phyloP scores from a whole-genome alignment of 2,797 vertebrate genomes.

The Leptatherina wallacei region DNA sequence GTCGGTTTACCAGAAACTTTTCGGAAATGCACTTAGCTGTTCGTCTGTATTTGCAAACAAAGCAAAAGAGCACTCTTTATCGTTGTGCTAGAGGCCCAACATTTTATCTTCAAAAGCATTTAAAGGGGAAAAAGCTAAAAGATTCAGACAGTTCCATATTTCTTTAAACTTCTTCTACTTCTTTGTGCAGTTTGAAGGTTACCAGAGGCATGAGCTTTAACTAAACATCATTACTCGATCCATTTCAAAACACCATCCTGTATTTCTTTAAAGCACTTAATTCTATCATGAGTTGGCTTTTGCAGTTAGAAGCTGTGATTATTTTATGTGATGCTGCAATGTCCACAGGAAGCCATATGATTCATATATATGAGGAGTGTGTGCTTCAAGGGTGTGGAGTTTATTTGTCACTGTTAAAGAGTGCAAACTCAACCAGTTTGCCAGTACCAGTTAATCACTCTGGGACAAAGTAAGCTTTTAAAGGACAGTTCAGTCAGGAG shows the following conservation, averaged over 20 bases:
- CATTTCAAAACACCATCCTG: constrained; percentile 8
- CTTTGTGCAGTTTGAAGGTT: constrained; percentile 5
- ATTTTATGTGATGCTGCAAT: constrained; percentile 17
- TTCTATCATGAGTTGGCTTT: constrained; percentile 23
- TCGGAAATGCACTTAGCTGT: constrained; percentile 45
- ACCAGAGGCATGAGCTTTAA: neutral
- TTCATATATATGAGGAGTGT: constrained; percentile 19
- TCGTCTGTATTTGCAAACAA: constrained; percentile 33
- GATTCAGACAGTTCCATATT: constrained; percentile 1
- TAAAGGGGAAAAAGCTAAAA: constrained; percentile 3
- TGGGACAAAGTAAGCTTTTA: constrained; percentile 10
- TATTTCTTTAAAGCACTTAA: constrained; percentile 28
- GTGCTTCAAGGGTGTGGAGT: constrained; percentile 7
- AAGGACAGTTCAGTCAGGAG: constrained; percentile 39
- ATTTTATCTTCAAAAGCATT: constrained; percentile 21
- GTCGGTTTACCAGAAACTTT: constrained; percentile 63
- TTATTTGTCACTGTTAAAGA: constrained; percentile 51
- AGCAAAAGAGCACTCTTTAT: constrained; percentile 28
- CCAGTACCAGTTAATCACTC: constrained; percentile 38
- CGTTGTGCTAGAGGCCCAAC: constrained; percentile 11
- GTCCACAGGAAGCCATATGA: constrained; percentile 37
- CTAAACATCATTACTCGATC: neutral
- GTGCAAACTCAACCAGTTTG: constrained; percentile 13
- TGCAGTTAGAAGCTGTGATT: constrained; percentile 28
- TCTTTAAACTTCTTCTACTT: neutral